Percentiles rank a stretch among this genome's conserved stretches.
Evolutionary conservation across 2,888 invertebrate genomes (phyloP).

Genomic region (Eulithis prunata): DNA sequence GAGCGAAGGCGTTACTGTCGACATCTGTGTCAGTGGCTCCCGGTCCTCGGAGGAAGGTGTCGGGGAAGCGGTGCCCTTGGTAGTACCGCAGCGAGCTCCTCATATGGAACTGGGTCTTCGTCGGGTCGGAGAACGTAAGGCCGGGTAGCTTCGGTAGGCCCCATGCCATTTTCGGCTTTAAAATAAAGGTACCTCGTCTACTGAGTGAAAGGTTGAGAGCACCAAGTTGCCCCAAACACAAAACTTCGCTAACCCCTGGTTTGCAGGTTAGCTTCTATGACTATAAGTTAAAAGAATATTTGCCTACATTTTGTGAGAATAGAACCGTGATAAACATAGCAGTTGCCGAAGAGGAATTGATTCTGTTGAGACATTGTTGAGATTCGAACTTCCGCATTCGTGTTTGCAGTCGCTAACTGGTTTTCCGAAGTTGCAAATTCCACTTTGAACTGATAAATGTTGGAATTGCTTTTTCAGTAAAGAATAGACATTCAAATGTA

Average conservation of each 20-base stretch:
- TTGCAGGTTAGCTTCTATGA: too few relatives aligned
- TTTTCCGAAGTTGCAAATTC: slow-evolving; percentile 37
- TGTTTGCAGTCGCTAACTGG: slow-evolving; percentile 34
- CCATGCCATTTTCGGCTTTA: slow-evolving; percentile 69
- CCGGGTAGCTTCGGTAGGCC: slow-evolving; percentile 90
- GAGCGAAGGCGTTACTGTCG: slow-evolving; percentile 85
- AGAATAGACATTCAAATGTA: slow-evolving; percentile 17
- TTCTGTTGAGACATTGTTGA: slow-evolving; percentile 25
- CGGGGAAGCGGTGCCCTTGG: slow-evolving; percentile 87
- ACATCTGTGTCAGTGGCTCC: slow-evolving; percentile 85
- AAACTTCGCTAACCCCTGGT: too few relatives aligned
- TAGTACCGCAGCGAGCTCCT: slow-evolving; percentile 86
- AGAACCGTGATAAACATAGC: slow-evolving; percentile 19
- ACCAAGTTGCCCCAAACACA: too few relatives aligned
- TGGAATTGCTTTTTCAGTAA: slow-evolving; percentile 31
- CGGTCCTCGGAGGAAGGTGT: slow-evolving; percentile 81
- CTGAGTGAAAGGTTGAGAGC: too few relatives aligned
- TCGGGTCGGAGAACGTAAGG: slow-evolving; percentile 86
- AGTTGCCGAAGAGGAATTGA: slow-evolving; percentile 33
- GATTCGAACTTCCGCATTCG: slow-evolving; percentile 34
- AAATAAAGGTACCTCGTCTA: neutral
- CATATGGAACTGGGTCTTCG: slow-evolving; percentile 84
- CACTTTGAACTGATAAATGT: slow-evolving; percentile 29
- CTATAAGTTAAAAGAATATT: neutral
- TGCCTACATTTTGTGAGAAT: slow-evolving; percentile 14